phyloP scores from a whole-genome alignment of 2,113 vertebrate genomes.

The Esox niger region DNA sequence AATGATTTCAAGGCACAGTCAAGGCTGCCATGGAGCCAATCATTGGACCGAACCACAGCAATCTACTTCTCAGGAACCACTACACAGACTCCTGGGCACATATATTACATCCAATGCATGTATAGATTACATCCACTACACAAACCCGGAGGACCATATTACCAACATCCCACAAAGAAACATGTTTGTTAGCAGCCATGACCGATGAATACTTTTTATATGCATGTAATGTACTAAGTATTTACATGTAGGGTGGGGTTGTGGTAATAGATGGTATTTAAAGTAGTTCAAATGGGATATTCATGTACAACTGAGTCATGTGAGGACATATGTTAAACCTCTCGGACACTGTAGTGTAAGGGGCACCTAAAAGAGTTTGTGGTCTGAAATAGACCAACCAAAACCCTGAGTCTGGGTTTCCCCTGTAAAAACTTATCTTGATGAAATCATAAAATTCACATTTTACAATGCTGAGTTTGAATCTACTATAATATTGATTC shows the following conservation, averaged over 20 bases:
- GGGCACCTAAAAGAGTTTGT: conserved; percentile 30
- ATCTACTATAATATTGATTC: neutral
- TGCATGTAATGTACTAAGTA: too few species aligned
- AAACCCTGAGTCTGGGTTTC: conserved; percentile 3
- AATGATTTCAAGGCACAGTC: conserved; percentile 56
- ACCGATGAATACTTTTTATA: too few species aligned
- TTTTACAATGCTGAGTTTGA: neutral
- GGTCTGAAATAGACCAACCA: neutral
- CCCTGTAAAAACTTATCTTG: neutral
- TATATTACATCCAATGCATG: too few species aligned
- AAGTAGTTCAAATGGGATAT: conserved; percentile 42
- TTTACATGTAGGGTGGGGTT: conserved; percentile 27
- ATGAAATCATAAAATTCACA: neutral
- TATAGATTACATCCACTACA: neutral
- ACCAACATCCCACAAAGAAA: conserved; percentile 9
- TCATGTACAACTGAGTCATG: too few species aligned
- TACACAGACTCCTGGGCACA: conserved; percentile 37
- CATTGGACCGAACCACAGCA: conserved; percentile 19
- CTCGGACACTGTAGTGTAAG: neutral
- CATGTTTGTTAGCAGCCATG: neutral
- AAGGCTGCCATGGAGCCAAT: conserved; percentile 6
- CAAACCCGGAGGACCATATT: conserved; percentile 3
- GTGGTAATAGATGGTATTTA: conserved; percentile 44
- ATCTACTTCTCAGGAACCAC: conserved; percentile 50
- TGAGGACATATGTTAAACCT: too few species aligned